These are phyloP conservation scores for Amazonetta brasiliensis DNA, from an alignment of 2,797 vertebrate species.

Conservation along the genomic window DNA sequence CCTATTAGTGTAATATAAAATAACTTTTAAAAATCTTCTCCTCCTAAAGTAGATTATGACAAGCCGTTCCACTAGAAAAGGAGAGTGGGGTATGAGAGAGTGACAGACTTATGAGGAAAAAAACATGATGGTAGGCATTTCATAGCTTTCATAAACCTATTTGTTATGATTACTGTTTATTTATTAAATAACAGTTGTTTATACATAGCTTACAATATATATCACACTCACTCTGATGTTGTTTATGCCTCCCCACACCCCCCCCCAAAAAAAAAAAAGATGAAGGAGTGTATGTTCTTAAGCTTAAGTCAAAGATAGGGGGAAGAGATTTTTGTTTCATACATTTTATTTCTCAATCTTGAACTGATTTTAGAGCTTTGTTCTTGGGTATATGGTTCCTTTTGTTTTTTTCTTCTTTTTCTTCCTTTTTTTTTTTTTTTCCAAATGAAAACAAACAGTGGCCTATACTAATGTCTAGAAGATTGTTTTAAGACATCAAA, in stretches of 20 bases:
- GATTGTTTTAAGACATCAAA: slow-evolving; percentile 44
- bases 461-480: slow-evolving; percentile 7
- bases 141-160: not conserved
- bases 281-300: not conserved
- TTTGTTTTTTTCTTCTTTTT: not conserved
- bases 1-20: not conserved
- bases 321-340: not conserved
- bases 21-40: not conserved
- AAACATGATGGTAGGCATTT: not conserved
- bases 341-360: not conserved
- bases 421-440: not conserved
- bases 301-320: not conserved
- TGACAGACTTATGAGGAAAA: not conserved
- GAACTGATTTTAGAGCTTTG: not conserved
- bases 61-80: not conserved
- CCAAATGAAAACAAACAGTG: slow-evolving; percentile 21
- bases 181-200: not conserved
- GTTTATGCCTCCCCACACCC: not conserved
- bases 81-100: rapidly evolving
- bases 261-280: not conserved
- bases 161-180: not conserved
- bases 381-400: not conserved
- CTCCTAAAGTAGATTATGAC: not conserved
- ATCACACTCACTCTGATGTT: not conserved
- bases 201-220: not conserved